Conservation (phyloP, 1,140 invertebrate genomes). For the Drosophila yakuba region DNA sequence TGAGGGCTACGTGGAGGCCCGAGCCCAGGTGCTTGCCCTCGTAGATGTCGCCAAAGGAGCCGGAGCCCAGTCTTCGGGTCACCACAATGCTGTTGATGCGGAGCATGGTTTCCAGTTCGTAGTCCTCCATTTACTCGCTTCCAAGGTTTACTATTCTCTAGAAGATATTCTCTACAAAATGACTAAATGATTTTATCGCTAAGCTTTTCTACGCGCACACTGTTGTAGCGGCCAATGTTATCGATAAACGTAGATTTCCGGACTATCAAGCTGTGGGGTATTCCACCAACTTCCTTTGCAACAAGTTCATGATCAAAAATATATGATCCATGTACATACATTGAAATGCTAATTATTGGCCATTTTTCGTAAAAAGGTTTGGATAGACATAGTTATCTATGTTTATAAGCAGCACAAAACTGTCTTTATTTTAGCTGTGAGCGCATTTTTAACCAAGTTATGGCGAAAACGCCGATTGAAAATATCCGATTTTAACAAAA, state of each 20-base stretch:
- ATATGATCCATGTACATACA: too few relatives aligned
- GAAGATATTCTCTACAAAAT: background rate
- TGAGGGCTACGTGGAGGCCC: conserved; percentile 98
- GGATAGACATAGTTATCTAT: too few relatives aligned
- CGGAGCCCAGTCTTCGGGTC: conserved; percentile 86
- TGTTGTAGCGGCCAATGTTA: background rate
- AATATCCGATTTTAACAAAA: too few relatives aligned
- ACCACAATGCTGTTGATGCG: too few relatives aligned
- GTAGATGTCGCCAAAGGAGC: conserved; percentile 99
- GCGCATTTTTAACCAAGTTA: too few relatives aligned
- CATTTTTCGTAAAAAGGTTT: too few relatives aligned
- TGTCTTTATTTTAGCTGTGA: too few relatives aligned
- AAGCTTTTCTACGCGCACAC: background rate
- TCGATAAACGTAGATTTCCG: background rate
- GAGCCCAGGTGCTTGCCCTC: conserved; percentile 95
- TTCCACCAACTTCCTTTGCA: background rate
- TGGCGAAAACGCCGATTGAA: too few relatives aligned
- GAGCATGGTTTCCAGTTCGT: background rate
- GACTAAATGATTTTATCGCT: background rate
- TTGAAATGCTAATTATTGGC: too few relatives aligned
- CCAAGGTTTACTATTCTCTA: too few relatives aligned
- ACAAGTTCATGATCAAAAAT: background rate
- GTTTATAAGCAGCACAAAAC: too few relatives aligned
- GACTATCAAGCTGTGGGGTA: background rate
- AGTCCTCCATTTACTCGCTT: background rate